Conservation (phyloP, 2,113 vertebrate species). For the Zosterops hypoxanthus region DNA sequence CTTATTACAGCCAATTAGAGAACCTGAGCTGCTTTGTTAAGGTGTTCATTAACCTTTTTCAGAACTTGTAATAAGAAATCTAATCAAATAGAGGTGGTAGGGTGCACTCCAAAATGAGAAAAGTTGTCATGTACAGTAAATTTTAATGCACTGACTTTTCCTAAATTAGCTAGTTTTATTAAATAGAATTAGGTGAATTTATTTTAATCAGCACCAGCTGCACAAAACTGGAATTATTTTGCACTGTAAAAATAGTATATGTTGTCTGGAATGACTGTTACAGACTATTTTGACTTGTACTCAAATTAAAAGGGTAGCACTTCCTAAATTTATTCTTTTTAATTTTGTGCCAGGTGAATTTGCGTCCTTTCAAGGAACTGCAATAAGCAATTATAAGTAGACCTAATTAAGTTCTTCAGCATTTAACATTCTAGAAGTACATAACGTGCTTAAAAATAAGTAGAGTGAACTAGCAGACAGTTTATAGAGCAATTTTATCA, state of each 20-base stretch:
- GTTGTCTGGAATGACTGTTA: constrained; percentile 32
- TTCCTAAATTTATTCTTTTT: constrained; percentile 57
- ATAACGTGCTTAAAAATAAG: constrained; percentile 7
- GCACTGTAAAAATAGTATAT: constrained; percentile 61
- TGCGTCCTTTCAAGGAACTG: constrained; percentile 25
- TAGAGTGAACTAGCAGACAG: not conserved
- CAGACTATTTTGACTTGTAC: constrained; percentile 55
- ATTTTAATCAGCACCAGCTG: constrained; percentile 66
- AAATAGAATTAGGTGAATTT: constrained; percentile 61
- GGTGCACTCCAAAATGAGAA: constrained; percentile 69
- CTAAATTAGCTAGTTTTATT: constrained; percentile 72
- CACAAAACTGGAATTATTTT: constrained; percentile 57
- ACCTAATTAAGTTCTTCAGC: constrained; percentile 11
- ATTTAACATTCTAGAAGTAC: not conserved
- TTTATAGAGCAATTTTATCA: not conserved
- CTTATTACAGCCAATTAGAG: constrained; percentile 73
- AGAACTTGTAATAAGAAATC: constrained; percentile 63
- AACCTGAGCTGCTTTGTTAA: constrained; percentile 57
- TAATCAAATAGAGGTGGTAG: constrained; percentile 71
- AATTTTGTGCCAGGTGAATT: constrained; percentile 49
- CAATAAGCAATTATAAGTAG: constrained; percentile 32
- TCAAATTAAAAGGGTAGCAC: constrained; percentile 59
- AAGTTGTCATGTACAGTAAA: constrained; percentile 72
- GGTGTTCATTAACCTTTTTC: constrained; percentile 79
- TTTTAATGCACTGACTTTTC: constrained; percentile 67